Evolutionary conservation across 2,888 invertebrate genomes (phyloP).

Genomic region (Cristatella mucedo): DNA sequence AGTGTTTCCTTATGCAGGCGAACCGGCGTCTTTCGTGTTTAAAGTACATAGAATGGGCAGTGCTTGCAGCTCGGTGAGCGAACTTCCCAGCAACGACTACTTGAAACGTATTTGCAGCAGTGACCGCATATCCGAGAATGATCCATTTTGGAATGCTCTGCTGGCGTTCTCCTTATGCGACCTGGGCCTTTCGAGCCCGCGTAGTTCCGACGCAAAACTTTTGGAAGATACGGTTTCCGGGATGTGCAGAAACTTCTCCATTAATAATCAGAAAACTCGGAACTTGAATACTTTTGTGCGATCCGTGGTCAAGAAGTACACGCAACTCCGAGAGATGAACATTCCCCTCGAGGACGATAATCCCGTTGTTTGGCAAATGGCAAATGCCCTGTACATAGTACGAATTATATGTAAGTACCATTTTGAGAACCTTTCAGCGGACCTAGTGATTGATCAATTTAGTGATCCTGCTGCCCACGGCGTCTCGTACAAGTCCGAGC

Average conservation of each 20-base stretch:
- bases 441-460: constrained; percentile 66
- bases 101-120: constrained; percentile 61
- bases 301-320: constrained; percentile 70
- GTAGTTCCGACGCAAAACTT: constrained; percentile 26
- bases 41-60: no score
- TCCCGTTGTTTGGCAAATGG: constrained; percentile 72
- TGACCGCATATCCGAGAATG: constrained; percentile 63
- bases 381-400: constrained; percentile 77
- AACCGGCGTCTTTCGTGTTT: no score
- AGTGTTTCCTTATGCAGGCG: no score
- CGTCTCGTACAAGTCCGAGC: neutral
- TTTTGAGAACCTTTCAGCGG: constrained; percentile 74
- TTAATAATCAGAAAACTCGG: constrained; percentile 70
- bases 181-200: neutral
- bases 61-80: constrained; percentile 32
- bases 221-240: constrained; percentile 64
- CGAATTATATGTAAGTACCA: constrained; percentile 65
- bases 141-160: constrained; percentile 83
- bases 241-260: constrained; percentile 56
- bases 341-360: constrained; percentile 16
- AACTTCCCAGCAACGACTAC: constrained; percentile 61
- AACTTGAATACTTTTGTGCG: constrained; percentile 75
- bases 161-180: constrained; percentile 63
- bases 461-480: constrained; percentile 4
- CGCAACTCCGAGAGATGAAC: constrained; percentile 30